Evolutionary conservation across 2,888 invertebrate species (phyloP).

Genomic region (Hanleya hanleyi): DNA sequence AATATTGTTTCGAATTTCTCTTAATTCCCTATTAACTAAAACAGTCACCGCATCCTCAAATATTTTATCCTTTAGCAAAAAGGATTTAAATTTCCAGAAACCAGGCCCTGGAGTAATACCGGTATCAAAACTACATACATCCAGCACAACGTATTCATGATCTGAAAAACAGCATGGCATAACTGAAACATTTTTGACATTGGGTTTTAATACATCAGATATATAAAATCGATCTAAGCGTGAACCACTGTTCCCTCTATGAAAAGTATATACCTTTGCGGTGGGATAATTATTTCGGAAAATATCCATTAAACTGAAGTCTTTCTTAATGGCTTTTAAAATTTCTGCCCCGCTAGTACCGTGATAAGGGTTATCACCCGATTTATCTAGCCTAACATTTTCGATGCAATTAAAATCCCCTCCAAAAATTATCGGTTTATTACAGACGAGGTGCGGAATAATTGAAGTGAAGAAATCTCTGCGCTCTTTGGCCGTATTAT

Average conservation of each 20-base stretch:
- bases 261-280: background rate
- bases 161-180: conserved; percentile 5
- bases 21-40: background rate
- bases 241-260: background rate
- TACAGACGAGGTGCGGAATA: conserved; percentile 10
- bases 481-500: conserved; percentile 12
- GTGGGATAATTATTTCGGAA: conserved; percentile 17
- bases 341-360: conserved; percentile 10
- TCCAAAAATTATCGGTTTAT: conserved; percentile 13
- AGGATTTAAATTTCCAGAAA: conserved; percentile 6
- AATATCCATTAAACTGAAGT: conserved; percentile 22
- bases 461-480: conserved; percentile 21
- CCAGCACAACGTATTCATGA: background rate
- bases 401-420: conserved; percentile 34
- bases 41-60: background rate
- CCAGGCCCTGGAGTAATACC: background rate
- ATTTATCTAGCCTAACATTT: conserved; percentile 20
- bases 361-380: conserved; percentile 19
- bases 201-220: too few species aligned
- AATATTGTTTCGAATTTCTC: background rate
- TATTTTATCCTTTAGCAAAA: background rate
- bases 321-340: conserved; percentile 17
- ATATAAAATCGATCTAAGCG: background rate
- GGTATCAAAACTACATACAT: background rate
- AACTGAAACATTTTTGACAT: background rate